phyloP scores from a whole-genome alignment of 2,113 vertebrate genomes.

The Vulpes ferrilata region DNA sequence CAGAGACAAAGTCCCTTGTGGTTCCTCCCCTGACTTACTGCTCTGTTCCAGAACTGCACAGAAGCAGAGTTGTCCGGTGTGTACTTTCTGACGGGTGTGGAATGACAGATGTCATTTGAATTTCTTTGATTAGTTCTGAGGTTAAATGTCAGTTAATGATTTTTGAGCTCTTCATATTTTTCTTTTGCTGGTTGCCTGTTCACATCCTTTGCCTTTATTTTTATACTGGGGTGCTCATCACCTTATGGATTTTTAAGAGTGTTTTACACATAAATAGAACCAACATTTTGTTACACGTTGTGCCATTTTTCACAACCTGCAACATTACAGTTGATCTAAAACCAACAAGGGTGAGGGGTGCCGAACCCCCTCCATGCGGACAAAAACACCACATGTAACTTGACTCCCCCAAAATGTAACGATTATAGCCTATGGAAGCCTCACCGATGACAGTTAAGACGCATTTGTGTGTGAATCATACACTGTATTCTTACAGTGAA shows the following conservation, averaged over 20 bases:
- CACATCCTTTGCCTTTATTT: background rate
- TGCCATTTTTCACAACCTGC: background rate
- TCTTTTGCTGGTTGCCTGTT: background rate
- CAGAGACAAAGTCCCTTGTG: background rate
- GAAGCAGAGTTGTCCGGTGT: background rate
- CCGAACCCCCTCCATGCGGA: background rate
- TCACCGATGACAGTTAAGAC: background rate
- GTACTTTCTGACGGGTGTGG: background rate
- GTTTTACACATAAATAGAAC: background rate
- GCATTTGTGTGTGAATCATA: background rate
- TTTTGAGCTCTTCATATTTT: background rate
- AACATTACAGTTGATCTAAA: background rate
- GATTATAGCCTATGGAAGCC: background rate
- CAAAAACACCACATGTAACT: background rate
- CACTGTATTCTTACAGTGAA: background rate
- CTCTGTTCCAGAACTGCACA: background rate
- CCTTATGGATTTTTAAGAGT: background rate
- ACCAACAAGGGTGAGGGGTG: background rate
- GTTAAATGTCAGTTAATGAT: background rate
- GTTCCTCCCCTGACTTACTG: background rate
- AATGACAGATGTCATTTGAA: background rate
- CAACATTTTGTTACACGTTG: background rate
- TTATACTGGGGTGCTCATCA: background rate
- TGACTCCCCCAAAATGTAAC: background rate
- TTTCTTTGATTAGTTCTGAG: background rate